Evolutionary conservation across 2,797 vertebrate genomes (phyloP).

Genomic region (Dermochelys coriacea): DNA sequence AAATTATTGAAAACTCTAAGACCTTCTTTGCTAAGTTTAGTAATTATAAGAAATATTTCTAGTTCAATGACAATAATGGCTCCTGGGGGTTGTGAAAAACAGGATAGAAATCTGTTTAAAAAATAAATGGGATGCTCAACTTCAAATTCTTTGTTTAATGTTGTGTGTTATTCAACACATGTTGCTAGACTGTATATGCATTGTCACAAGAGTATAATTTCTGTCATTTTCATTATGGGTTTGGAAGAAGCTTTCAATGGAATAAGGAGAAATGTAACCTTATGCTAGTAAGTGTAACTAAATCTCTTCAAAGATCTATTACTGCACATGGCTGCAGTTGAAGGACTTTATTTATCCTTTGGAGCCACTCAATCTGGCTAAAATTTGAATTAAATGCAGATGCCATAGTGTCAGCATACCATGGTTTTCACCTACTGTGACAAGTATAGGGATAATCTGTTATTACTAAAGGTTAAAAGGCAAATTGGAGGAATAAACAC

Average conservation of each 20-base stretch:
- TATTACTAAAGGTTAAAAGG: not conserved
- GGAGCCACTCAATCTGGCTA: not conserved
- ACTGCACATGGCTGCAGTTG: not conserved
- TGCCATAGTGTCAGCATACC: not conserved
- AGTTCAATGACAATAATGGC: constrained; percentile 20
- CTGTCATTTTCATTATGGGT: constrained; percentile 64
- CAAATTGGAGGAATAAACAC: not conserved
- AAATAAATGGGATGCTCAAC: constrained; percentile 44
- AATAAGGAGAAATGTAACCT: constrained; percentile 36
- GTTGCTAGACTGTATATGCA: constrained; percentile 14
- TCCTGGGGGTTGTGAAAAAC: constrained; percentile 37
- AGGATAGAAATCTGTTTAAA: constrained; percentile 49
- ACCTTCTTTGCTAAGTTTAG: constrained; percentile 63
- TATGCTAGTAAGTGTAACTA: not conserved
- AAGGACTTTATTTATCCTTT: not conserved
- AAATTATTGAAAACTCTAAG: constrained; percentile 68
- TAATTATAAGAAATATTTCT: constrained; percentile 72
- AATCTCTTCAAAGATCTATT: not conserved
- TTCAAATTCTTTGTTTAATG: constrained; percentile 61
- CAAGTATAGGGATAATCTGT: not conserved
- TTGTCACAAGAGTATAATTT: constrained; percentile 61
- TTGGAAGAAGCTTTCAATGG: constrained; percentile 65
- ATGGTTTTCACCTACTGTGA: not conserved
- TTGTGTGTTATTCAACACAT: constrained; percentile 48
- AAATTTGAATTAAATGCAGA: not conserved